Evolutionary conservation across 1,140 invertebrate species (phyloP).

Genomic region (Macrocentrus cingulum): DNA sequence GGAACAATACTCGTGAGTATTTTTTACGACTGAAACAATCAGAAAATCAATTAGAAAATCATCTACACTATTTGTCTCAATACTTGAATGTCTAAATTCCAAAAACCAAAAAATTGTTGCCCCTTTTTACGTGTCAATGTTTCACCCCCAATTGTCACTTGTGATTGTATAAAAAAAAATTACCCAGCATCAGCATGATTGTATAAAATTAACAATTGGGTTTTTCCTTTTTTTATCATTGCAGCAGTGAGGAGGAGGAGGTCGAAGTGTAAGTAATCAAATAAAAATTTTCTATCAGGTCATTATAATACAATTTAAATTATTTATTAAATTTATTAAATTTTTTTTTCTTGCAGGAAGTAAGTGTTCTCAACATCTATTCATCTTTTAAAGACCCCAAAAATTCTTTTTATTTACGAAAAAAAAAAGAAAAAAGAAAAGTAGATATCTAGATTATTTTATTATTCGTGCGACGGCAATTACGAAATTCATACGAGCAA

Average conservation of each 20-base stretch:
- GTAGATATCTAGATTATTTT: too few species aligned
- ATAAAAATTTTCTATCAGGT: conserved; percentile 1
- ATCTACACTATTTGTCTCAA: too few species aligned
- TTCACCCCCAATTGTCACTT: not conserved
- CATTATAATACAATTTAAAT: not conserved
- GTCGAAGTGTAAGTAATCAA: conserved; percentile 52
- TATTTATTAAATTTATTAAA: conserved; percentile 14
- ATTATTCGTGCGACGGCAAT: too few species aligned
- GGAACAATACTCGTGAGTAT: conserved; percentile 60
- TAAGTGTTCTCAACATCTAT: conserved; percentile 36
- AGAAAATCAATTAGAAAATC: conserved; percentile 5
- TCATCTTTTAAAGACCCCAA: not conserved
- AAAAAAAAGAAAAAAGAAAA: too few species aligned
- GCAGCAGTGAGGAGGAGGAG: conserved; percentile 54
- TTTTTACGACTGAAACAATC: conserved; percentile 1
- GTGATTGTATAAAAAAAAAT: not conserved
- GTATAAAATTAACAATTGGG: conserved; percentile 35
- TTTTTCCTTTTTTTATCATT: conserved; percentile 44
- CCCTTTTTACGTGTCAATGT: not conserved
- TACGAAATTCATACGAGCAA: too few species aligned
- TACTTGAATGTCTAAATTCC: too few species aligned
- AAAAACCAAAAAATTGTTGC: too few species aligned
- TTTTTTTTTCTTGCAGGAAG: conserved; percentile 49
- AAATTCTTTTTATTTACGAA: too few species aligned
- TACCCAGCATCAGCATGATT: not conserved